Conservation (phyloP, 2,888 invertebrate species). For the Diachrysia chrysitis region DNA sequence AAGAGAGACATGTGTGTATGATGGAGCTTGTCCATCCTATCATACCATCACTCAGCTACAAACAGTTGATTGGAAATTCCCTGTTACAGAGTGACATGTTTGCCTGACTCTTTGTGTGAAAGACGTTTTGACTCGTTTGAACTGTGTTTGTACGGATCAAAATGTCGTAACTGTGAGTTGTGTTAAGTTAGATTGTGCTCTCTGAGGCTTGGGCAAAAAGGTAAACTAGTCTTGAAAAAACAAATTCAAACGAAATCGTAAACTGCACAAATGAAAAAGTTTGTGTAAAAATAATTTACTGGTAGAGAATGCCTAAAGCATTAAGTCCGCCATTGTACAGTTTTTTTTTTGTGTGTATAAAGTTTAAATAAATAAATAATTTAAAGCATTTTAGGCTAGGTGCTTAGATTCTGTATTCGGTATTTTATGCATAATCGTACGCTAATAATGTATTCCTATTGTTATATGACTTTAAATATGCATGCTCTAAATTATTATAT, state of each 20-base stretch:
- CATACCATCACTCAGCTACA: slow-evolving; percentile 6
- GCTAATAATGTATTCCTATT: too few relatives aligned
- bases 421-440: too few relatives aligned
- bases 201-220: not conserved
- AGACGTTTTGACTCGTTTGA: slow-evolving; percentile 3
- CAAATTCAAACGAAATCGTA: too few relatives aligned
- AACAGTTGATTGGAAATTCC: slow-evolving; percentile 15
- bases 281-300: not conserved
- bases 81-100: not conserved
- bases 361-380: too few relatives aligned
- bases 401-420: too few relatives aligned
- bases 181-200: not conserved
- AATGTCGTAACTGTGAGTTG: not conserved
- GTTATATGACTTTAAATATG: too few relatives aligned
- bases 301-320: too few relatives aligned
- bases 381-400: too few relatives aligned
- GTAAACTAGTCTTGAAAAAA: not conserved
- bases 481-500: too few relatives aligned
- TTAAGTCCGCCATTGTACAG: too few relatives aligned
- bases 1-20: not conserved
- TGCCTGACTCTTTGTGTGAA: slow-evolving; percentile 1
- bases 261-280: not conserved
- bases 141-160: not conserved
- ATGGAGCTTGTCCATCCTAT: not conserved
- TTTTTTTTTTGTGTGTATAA: too few relatives aligned